Evolutionary conservation across 2,888 invertebrate species (phyloP), one percentile per base, ranked within the genome.

Genomic region (Oscheius sp.): DNA sequence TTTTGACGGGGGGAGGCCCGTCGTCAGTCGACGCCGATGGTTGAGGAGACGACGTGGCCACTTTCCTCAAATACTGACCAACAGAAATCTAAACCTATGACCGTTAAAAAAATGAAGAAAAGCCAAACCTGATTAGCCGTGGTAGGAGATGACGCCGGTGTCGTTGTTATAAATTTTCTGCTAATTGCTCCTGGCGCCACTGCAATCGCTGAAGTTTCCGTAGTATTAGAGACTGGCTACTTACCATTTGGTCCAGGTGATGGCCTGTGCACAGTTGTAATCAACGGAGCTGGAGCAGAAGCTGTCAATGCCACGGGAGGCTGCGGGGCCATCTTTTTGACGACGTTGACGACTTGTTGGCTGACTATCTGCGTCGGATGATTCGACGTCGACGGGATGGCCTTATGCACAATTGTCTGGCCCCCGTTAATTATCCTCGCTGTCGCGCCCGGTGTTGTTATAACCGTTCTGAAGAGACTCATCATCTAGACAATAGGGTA

Each of bases 1-100:
- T 46, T 18, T 66, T 66, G 13, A 49, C 52, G 12, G 56, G 56
- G 7, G 69, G 53, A 43, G 69, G 35, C 1, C n/a, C 41, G 7
- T 0, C 55, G 2, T 41, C 55, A 1, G 43, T 16, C 6, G 21
- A 9, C n/a, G 35, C 9, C 35, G 35, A 35, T 49, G 21, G n/a
- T 13, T 49, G 49, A 13, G 49, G 35, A 35, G 35, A 35, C 35
- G 35, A 18, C 49, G 49, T 13, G 16, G 49, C 16, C 16, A 23
- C 35, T 21, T 43, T 45, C 43, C 35, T 53, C 56, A 56, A 23
- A 41, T 43, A 69, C 43, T 55, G 56, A 29, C 66, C 52, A 0
- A 52, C 66, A 7, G 49, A 35, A 23, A 52, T 49, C 29, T 66
- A 52, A 52, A n/a, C 16, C 27, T 21, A 21, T 35, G 3, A 6